Evolutionary conservation across 30 jellyfish, hydroid and myxozoan genomes (phyloP).

Genomic region (Hydractinia echinata): DNA sequence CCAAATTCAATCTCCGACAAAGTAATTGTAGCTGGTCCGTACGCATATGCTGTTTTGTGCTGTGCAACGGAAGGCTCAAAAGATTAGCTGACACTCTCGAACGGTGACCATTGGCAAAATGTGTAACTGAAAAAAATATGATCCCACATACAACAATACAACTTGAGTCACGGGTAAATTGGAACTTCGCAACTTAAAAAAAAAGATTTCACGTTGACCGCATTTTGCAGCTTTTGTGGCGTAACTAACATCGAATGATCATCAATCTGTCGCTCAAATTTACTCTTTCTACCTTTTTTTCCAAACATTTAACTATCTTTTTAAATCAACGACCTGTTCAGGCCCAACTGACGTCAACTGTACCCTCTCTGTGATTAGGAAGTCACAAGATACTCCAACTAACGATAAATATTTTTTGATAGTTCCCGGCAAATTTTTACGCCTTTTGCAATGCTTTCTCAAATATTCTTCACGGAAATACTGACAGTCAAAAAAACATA

Average conservation of each 20-base stretch:
- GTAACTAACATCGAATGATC: neutral
- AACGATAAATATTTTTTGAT: neutral
- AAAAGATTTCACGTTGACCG: neutral
- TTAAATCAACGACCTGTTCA: neutral
- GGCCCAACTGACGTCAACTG: neutral
- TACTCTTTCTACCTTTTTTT: neutral
- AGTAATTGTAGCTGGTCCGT: neutral
- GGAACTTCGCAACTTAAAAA: neutral
- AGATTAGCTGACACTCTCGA: neutral
- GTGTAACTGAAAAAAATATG: neutral
- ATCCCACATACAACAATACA: neutral
- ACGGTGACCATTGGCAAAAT: constrained; percentile 1
- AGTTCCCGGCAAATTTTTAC: neutral
- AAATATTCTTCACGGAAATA: neutral
- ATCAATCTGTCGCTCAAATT: too few species aligned
- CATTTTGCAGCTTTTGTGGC: neutral
- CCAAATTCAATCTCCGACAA: too few species aligned
- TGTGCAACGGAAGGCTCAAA: neutral
- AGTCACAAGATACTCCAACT: neutral
- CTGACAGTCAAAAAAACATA: neutral
- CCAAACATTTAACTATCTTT: neutral
- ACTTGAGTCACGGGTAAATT: neutral
- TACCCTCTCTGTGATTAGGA: neutral
- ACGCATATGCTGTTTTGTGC: neutral
- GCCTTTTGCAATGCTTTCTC: neutral